Evolutionary conservation across 2,888 invertebrate species (phyloP).

Genomic region (Agriopis marginaria): DNA sequence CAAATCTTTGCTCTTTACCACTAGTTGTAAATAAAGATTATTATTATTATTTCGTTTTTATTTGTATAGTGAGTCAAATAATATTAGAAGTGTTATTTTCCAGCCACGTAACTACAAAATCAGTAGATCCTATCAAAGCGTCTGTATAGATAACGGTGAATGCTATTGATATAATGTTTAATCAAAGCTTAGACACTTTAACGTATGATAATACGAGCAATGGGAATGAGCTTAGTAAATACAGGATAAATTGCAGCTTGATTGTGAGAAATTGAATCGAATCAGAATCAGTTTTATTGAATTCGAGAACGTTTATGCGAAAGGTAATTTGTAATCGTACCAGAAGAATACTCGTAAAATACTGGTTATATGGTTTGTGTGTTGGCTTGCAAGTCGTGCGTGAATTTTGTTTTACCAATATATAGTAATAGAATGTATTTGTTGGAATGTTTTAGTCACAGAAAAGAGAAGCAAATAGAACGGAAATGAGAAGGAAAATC

Average conservation of each 20-base stretch:
- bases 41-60: no score
- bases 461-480: no score
- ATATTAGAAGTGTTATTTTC: neutral
- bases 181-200: conserved; percentile 35
- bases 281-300: neutral
- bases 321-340: neutral
- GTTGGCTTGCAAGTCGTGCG: no score
- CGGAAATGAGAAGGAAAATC: no score
- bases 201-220: conserved; percentile 32
- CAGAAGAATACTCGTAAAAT: neutral
- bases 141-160: conserved; percentile 51
- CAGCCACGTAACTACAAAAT: neutral
- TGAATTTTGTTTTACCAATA: no score
- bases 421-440: no score
- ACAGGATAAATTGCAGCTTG: conserved; percentile 31
- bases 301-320: neutral
- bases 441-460: no score
- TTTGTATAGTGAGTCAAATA: neutral
- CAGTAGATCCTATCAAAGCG: conserved; percentile 24
- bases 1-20: no score
- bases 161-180: conserved; percentile 57
- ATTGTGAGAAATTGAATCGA: conserved; percentile 20
- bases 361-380: no score
- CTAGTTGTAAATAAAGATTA: no score
- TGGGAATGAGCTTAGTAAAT: conserved; percentile 34